phyloP scores from a whole-genome alignment of 1,140 invertebrate genomes.

The Heliconius eleuchia region DNA sequence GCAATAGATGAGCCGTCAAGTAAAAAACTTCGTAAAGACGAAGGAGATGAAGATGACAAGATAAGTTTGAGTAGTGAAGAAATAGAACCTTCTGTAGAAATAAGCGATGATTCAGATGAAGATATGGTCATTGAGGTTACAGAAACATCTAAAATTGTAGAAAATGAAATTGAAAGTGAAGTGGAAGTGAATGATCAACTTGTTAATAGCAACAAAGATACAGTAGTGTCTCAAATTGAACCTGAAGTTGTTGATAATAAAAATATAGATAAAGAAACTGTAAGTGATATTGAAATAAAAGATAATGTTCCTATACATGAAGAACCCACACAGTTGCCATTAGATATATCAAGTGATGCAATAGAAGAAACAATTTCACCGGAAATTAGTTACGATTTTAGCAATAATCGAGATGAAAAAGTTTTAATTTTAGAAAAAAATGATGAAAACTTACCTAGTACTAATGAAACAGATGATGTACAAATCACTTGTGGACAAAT shows the following conservation, averaged over 20 bases:
- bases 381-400: slow-evolving; percentile 63
- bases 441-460: slow-evolving; percentile 62
- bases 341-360: slow-evolving; percentile 51
- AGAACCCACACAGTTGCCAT: slow-evolving; percentile 50
- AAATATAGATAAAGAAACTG: neutral
- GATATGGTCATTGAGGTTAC: slow-evolving; percentile 32
- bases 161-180: slow-evolving; percentile 16
- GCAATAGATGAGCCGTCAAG: slow-evolving; percentile 60
- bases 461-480: slow-evolving; percentile 68
- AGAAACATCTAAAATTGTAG: slow-evolving; percentile 4
- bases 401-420: slow-evolving; percentile 46
- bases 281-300: slow-evolving; percentile 9
- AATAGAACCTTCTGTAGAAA: slow-evolving; percentile 49
- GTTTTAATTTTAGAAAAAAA: slow-evolving; percentile 57
- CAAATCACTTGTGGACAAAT: slow-evolving; percentile 70
- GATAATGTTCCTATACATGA: slow-evolving; percentile 47
- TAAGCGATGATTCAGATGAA: slow-evolving; percentile 54
- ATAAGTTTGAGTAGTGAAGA: slow-evolving; percentile 66
- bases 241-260: slow-evolving; percentile 17
- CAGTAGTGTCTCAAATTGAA: slow-evolving; percentile 3
- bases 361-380: slow-evolving; percentile 51
- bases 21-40: slow-evolving; percentile 55
- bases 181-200: slow-evolving; percentile 20
- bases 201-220: slow-evolving; percentile 16
- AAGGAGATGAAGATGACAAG: slow-evolving; percentile 44